Percentiles rank a stretch among this genome's conserved stretches.
Evolutionary conservation across 2,797 vertebrate species (phyloP).

Genomic region (Sebastes jordani): DNA sequence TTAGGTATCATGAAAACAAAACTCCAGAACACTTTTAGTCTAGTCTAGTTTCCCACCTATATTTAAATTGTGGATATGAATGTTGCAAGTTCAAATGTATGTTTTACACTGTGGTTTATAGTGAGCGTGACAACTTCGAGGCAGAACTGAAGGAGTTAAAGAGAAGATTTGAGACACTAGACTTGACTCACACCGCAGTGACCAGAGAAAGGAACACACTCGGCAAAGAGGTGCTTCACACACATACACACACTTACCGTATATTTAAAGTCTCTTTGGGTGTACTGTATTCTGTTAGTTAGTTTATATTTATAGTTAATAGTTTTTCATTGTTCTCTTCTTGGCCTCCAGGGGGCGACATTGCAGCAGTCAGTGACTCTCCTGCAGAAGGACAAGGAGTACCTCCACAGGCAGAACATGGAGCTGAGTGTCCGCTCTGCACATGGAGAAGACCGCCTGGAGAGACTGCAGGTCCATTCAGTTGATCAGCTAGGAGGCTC

Average conservation of each 20-base stretch:
- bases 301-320: too few species aligned
- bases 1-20: neutral
- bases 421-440: constrained; percentile 94
- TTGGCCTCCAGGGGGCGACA: constrained; percentile 82
- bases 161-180: constrained; percentile 87
- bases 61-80: neutral
- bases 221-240: constrained; percentile 88
- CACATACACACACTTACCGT: neutral
- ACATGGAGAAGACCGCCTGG: constrained; percentile 92
- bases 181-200: constrained; percentile 83
- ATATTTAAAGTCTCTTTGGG: neutral
- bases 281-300: neutral
- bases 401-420: constrained; percentile 93
- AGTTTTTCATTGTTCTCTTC: neutral
- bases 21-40: neutral
- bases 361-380: constrained; percentile 91
- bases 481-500: neutral
- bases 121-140: constrained; percentile 92
- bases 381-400: constrained; percentile 97
- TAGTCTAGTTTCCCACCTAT: neutral
- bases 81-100: neutral
- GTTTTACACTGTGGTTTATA: constrained; percentile 57
- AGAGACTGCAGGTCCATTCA: constrained; percentile 85
- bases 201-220: constrained; percentile 89
- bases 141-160: constrained; percentile 87